Evolutionary conservation across 2,113 vertebrate genomes (phyloP).

Genomic region (Onychostruthus taczanowskii): DNA sequence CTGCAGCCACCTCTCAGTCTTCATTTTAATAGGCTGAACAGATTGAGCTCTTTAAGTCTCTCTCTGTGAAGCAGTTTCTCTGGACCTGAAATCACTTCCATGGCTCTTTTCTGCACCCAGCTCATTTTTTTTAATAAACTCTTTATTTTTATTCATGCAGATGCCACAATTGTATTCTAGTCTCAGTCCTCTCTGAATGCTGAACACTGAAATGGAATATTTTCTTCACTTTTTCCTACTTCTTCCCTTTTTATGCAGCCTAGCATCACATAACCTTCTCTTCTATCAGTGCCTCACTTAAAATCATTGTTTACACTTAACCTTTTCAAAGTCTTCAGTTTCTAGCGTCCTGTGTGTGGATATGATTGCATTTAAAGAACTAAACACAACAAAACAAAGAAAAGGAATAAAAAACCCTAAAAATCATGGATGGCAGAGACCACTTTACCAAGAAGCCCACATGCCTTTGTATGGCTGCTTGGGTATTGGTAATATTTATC

Average conservation of each 20-base stretch:
- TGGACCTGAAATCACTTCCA: slow-evolving; percentile 39
- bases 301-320: not conserved
- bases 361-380: not conserved
- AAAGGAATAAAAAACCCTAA: not conserved
- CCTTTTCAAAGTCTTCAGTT: not conserved
- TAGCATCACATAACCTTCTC: not conserved
- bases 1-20: slow-evolving; percentile 55
- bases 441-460: not conserved
- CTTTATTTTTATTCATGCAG: slow-evolving; percentile 45
- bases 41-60: slow-evolving; percentile 59
- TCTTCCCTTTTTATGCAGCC: not conserved
- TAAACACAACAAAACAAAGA: not conserved
- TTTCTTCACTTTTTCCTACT: not conserved
- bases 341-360: not conserved
- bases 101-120: slow-evolving; percentile 14
- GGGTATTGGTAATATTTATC: not conserved
- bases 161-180: slow-evolving; percentile 14
- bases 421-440: not conserved
- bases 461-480: not conserved
- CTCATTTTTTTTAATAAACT: slow-evolving; percentile 51
- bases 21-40: slow-evolving; percentile 63
- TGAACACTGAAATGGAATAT: slow-evolving; percentile 1
- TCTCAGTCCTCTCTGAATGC: not conserved
- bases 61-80: slow-evolving; percentile 47
- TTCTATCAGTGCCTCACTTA: not conserved